Evolutionary conservation across 1,140 invertebrate species (phyloP), one percentile per base, ranked within the genome.

Genomic region (Aphelenchoides fujianensis): DNA sequence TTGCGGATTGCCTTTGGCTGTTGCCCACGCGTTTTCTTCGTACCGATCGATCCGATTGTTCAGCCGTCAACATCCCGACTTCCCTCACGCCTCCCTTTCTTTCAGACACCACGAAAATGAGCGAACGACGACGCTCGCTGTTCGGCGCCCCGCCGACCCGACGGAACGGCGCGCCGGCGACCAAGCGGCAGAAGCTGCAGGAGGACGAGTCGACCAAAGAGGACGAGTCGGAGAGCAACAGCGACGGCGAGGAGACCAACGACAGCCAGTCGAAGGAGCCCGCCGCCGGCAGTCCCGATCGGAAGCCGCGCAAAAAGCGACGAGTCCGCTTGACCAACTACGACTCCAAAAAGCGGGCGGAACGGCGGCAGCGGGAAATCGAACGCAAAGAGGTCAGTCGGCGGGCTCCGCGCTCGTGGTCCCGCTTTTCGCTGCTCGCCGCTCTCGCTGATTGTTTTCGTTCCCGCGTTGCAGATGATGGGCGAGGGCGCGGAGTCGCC

Each of bases 311-410:
- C 5, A 70, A 28, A 48, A 74, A 74, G 30, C 76, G 73, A 3
- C 69, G 72, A 32, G 69, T 69, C 37, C 34, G 31, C 7, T 27
- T 74, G 5, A 54, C 68, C 23, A 68, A 41, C 54, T 9, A 32
- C 5, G 77, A 77, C 28, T 36, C 73, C 0, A 74, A 74, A 12
- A 70, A 30, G 30, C 53, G 64, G n/a, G 74, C 75, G 28, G 73
- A 74, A 23, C 76, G 73, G 12, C 55, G 55, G 5, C 19, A 71
- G 37, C 7, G 67, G 62, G 16, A 77, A 74, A 28, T 12, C 70
- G 30, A 37, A 9, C 2, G 74, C 61, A 16, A 75, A 73, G 31
- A 74, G 54, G 27, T 41, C 32, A 7, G 54, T 70, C n/a, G 12
- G 5, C 52, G 31, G 5, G 23, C 27, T 59, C 3, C 2, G 23